Percentiles rank a stretch among this genome's conserved stretches.
Evolutionary conservation across 1,140 invertebrate species (phyloP).

Genomic region (Coboldia fuscipes): DNA sequence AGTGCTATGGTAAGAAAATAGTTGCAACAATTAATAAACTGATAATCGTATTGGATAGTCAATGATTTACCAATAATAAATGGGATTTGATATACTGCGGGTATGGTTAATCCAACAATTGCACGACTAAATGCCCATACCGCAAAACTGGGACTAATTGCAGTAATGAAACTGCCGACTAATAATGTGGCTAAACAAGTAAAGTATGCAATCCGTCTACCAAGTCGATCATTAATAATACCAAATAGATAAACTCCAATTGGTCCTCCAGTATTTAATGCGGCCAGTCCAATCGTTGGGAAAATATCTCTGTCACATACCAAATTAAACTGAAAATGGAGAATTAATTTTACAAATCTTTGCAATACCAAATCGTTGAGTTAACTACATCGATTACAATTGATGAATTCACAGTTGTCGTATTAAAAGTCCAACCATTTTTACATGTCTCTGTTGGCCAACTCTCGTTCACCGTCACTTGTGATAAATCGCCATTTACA

Average conservation of each 20-base stretch:
- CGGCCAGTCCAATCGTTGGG: conserved; percentile 60
- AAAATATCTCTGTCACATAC: conserved; percentile 69
- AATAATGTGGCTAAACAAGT: conserved; percentile 54
- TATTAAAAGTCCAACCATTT: conserved; percentile 65
- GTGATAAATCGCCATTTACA: conserved; percentile 6
- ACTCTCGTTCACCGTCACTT: conserved; percentile 24
- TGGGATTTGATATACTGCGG: conserved; percentile 84
- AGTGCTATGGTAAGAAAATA: conserved; percentile 37
- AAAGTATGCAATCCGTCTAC: conserved; percentile 61
- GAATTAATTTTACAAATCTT: not conserved
- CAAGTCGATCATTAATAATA: conserved; percentile 60
- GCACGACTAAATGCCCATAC: conserved; percentile 55
- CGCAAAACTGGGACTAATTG: conserved; percentile 53
- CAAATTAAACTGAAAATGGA: conserved; percentile 50
- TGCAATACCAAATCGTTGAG: not conserved
- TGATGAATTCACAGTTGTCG: conserved; percentile 40
- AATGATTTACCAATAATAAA: conserved; percentile 66
- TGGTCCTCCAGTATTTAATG: conserved; percentile 62
- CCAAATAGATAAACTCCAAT: conserved; percentile 73
- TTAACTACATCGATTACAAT: conserved; percentile 57
- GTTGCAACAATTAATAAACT: not conserved
- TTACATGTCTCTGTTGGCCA: conserved; percentile 43
- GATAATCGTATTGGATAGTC: not conserved
- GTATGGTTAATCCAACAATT: conserved; percentile 68
- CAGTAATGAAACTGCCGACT: conserved; percentile 52